Evolutionary conservation across 2,797 vertebrate genomes (phyloP).

Genomic region (Danio jaintianensis): DNA sequence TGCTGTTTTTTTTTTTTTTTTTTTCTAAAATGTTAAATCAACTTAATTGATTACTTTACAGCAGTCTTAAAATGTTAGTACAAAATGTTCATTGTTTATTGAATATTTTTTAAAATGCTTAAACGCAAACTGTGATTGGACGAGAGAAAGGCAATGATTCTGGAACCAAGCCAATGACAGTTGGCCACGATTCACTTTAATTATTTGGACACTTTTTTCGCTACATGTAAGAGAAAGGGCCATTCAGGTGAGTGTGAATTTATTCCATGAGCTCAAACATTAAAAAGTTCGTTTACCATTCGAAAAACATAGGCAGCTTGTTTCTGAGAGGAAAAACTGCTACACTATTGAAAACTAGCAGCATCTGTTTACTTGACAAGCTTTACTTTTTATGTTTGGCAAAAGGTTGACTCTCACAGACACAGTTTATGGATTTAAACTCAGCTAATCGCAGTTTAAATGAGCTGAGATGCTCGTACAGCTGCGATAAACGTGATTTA

Average conservation of each 20-base stretch:
- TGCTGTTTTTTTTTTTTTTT: too few relatives aligned
- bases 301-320: neutral
- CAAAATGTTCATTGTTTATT: too few relatives aligned
- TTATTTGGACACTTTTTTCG: neutral
- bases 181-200: too few relatives aligned
- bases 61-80: too few relatives aligned
- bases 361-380: neutral
- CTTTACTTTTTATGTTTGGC: neutral
- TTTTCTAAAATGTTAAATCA: too few relatives aligned
- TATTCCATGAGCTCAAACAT: neutral
- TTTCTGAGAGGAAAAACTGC: too few relatives aligned
- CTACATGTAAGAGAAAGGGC: neutral
- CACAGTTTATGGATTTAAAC: constrained; percentile 10
- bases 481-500: constrained; percentile 12
- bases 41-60: too few relatives aligned
- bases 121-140: too few relatives aligned
- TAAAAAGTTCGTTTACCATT: too few relatives aligned
- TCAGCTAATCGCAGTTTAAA: neutral
- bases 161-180: neutral
- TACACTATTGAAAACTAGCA: neutral
- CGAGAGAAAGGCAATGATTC: too few relatives aligned
- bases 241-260: neutral
- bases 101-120: too few relatives aligned
- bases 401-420: neutral
- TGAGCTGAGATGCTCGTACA: constrained; percentile 7